Conservation (phyloP, 2,888 invertebrate genomes). For the Stictocephala bisonia region DNA sequence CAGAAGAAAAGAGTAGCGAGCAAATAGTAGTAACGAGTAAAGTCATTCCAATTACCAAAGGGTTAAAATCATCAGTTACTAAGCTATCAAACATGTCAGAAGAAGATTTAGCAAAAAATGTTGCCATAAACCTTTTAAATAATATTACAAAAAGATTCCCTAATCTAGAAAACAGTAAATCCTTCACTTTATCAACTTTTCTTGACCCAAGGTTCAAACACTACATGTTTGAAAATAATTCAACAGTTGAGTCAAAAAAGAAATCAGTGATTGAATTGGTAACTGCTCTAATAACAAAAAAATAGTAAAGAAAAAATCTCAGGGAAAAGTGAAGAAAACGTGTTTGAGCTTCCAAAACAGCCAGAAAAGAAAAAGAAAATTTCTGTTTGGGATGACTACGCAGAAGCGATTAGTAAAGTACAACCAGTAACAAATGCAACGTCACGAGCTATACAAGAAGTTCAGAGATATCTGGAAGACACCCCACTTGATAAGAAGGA, state of each 20-base stretch:
- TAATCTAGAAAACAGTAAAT: neutral
- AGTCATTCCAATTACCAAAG: neutral
- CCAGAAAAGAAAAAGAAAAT: neutral
- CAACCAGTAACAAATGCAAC: neutral
- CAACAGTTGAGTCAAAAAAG: neutral
- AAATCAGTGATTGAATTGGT: neutral
- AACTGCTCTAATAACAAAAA: neutral
- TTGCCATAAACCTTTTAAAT: neutral
- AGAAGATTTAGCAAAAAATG: neutral
- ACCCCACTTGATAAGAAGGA: too few relatives aligned
- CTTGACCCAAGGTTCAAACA: slow-evolving; percentile 30
- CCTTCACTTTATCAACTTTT: neutral
- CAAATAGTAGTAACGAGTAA: neutral
- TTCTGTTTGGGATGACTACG: slow-evolving; percentile 1
- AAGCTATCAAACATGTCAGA: neutral
- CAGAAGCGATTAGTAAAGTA: neutral
- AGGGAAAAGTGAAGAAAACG: neutral
- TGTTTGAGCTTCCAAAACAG: neutral
- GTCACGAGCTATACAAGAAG: neutral
- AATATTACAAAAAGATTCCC: neutral
- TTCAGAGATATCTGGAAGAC: neutral
- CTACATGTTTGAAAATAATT: neutral
- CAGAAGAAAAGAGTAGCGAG: slow-evolving; percentile 11
- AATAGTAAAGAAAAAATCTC: neutral
- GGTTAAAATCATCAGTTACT: neutral